Percentiles rank a stretch among this genome's conserved stretches.
These are phyloP conservation scores for Pantherophis alleghaniensis DNA, from an alignment of 2,797 vertebrate genomes.

Conservation along the genomic window DNA sequence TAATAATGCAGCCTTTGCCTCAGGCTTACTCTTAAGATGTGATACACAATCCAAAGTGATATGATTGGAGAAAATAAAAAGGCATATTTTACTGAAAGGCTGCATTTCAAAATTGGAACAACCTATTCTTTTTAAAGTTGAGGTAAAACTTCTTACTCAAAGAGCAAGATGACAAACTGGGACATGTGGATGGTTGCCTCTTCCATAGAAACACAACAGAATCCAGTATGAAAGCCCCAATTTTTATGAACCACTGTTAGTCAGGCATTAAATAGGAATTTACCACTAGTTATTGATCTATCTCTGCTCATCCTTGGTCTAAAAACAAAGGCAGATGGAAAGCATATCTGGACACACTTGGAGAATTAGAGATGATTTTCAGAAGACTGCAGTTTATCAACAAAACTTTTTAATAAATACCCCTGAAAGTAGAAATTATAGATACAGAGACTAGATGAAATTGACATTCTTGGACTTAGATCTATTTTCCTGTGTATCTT, in stretches of 20 bases:
- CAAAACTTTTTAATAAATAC: not conserved
- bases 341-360: not conserved
- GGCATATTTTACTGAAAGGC: not conserved
- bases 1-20: not conserved
- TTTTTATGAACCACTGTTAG: not conserved
- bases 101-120: not conserved
- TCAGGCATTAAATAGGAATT: not conserved
- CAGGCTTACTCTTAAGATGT: not conserved
- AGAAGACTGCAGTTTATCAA: not conserved
- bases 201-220: not conserved
- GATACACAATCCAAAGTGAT: not conserved
- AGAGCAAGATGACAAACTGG: not conserved
- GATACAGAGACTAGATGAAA: not conserved
- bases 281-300: not conserved
- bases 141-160: not conserved
- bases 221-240: not conserved
- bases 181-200: not conserved
- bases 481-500: not conserved
- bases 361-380: not conserved
- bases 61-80: not conserved
- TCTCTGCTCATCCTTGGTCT: not conserved
- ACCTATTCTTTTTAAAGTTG: not conserved
- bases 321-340: not conserved
- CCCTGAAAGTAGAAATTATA: not conserved
- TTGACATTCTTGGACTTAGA: not conserved